Evolutionary conservation across 1,140 invertebrate species (phyloP), one percentile per base, ranked within the genome.

Genomic region (Cydia splendana): DNA sequence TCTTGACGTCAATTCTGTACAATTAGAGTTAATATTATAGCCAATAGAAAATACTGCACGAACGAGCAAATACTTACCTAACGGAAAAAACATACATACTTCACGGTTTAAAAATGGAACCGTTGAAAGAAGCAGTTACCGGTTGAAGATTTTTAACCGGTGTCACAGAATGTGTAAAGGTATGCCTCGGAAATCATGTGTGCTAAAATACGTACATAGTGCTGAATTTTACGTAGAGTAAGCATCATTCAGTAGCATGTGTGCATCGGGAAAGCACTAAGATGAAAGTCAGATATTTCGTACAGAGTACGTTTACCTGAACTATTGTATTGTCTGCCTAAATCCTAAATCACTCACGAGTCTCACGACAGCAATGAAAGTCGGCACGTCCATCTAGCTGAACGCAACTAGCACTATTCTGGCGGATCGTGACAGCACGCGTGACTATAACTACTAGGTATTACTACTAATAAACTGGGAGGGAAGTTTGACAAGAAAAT

Each of bases 401-500:
- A 62, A 62, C 20, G 57, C n/a, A 62, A 62, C 53, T 20, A 62
- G n/a, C 53, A 62, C n/a, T 62, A 20, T 62, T 62, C 18, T 62
- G 53, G 18, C 18, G 20, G 7, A 62, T 62, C 9, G 18, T 24
- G 57, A 62, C 18, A 62, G 20, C 57, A 62, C 57, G 20, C 57
- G 57, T 62, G 20, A 12, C 51, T 53, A 53, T 24, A 62, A 9
- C 57, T 62, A 20, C 57, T 24, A 2, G 24, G 24, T 24, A 24
- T 24, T 24, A 24, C 30, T 30, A 4, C 30, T 62, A 62, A 62
- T 62, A 24, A 53, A 62, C 57, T 6, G 57, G 20, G 57, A 62
- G 57, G 57, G 53, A 62, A 62, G 18, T 62, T 62, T 62, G 53
- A 57, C 53, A 57, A 57, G 53, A 5, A n/a, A 57, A 57, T 57